phyloP scores from a whole-genome alignment of 2,888 invertebrate genomes.

The Odontomyia ornata region DNA sequence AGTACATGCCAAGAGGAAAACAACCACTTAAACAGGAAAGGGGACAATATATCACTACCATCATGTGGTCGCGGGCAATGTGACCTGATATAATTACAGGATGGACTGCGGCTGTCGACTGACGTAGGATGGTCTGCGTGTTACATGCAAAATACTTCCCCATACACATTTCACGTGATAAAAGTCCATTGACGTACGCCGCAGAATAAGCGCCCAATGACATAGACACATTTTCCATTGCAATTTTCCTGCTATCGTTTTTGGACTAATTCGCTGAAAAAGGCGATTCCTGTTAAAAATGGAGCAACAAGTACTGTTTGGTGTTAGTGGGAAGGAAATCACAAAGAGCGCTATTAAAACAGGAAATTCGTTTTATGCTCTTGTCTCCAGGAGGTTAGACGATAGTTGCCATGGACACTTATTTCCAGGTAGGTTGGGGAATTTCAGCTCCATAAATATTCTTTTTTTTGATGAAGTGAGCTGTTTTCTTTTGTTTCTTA shows the following conservation, averaged over 20 bases:
- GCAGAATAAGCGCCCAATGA: neutral
- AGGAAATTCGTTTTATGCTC: too few species aligned
- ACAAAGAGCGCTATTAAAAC: too few species aligned
- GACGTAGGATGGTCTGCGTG: constrained; percentile 9
- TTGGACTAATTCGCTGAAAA: neutral
- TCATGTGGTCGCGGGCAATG: neutral
- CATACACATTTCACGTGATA: constrained; percentile 17
- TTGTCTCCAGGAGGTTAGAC: too few species aligned
- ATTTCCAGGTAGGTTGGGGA: too few species aligned
- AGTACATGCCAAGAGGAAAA: neutral
- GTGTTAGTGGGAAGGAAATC: too few species aligned
- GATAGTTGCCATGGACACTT: too few species aligned
- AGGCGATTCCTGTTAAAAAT: too few species aligned
- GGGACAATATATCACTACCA: neutral
- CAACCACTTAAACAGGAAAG: neutral
- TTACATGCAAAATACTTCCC: constrained; percentile 23
- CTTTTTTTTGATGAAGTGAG: too few species aligned
- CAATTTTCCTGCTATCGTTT: neutral
- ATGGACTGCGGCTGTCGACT: neutral
- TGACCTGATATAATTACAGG: neutral
- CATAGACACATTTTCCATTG: neutral
- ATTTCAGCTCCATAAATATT: too few species aligned
- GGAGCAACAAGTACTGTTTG: too few species aligned
- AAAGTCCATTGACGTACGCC: constrained; percentile 8
- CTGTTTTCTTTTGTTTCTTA: too few species aligned